Conservation (phyloP, 2,113 vertebrate genomes). For the Progne subis region DNA sequence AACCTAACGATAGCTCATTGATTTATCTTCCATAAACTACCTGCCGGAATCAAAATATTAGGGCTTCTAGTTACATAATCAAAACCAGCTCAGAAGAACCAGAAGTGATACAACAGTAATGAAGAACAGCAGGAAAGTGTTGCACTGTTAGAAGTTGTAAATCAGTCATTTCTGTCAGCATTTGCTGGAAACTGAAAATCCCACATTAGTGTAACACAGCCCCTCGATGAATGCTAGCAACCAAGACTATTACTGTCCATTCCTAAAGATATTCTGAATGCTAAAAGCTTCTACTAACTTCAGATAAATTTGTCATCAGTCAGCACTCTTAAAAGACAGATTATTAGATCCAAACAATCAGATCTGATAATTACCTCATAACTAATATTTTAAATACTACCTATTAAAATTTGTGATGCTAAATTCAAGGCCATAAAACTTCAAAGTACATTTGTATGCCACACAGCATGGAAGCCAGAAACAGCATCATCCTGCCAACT, state of each 20-base stretch:
- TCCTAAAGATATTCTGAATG: not conserved
- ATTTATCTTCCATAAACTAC: constrained; percentile 10
- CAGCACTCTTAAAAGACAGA: not conserved
- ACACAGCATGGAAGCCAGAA: not conserved
- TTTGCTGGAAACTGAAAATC: constrained; percentile 10
- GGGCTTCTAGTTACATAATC: constrained; percentile 4
- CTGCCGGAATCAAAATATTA: constrained; percentile 21
- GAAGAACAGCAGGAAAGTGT: not conserved
- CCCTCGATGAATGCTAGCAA: not conserved
- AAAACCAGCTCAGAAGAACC: constrained; percentile 11
- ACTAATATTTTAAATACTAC: not conserved
- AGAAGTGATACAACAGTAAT: constrained; percentile 11
- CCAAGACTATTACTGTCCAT: not conserved
- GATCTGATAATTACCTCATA: not conserved
- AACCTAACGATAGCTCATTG: not conserved
- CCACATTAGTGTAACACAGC: not conserved
- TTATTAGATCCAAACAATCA: not conserved
- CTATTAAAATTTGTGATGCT: not conserved
- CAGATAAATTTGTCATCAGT: not conserved
- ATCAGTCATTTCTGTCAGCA: not conserved
- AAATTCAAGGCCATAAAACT: not conserved
- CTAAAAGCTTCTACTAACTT: not conserved
- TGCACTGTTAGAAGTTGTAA: not conserved
- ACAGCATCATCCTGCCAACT: not conserved
- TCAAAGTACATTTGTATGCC: not conserved